Base-by-base conservation (phyloP, 2,888 invertebrate genomes). In the Sinhomidia bicolor region DNA sequence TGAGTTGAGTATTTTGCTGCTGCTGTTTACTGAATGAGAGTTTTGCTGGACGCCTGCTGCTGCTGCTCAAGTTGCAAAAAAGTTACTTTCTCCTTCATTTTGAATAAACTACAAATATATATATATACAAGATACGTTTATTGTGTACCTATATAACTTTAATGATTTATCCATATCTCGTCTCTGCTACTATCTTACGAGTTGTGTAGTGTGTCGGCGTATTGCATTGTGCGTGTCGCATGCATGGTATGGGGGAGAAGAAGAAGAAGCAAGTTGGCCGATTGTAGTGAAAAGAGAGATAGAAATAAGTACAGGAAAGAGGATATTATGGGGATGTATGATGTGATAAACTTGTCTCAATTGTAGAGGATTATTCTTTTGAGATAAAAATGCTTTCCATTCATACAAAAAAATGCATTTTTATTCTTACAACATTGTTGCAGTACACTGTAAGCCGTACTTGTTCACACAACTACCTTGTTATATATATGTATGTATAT, bases 261-360 rank as follows among this genome's bases (percentile, higher is more conserved):
- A 74, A 14, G 36, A 74, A 47, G 74, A 74, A 47, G 47, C 47
- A 12, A 29, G 17, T 32, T 26, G 10, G 54, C 26, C 32, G 78
- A 32, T 17, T 36, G 9, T 32, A 36, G 36, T 36, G 68, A 36
- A 36, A 36, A 36, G 17, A 36, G 17, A n/a, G n/a, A 36, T 14
- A 36, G 17, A n/a, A 36, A 17, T 5, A 36, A 32, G 29, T 17
- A 54, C 29, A 47, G 54, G 78, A 78, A 68, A 36, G 32, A 26
- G 51, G 51, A 54, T 51, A 78, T 78, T 78, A 78, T 9, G 23
- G 44, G 78, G 78, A 78, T 78, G 78, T 78, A 54, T 78, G 54
- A 78, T 54, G 54, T 54, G 78, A 54, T 78, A 78, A 74, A 74
- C 44, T 74, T 74, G 74, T 62, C 62, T 62, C 62, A 62, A 29